A percentile compares a stretch with the other conserved stretches of the same genome.
These are phyloP conservation scores for Hippocampus kuda DNA, from an alignment of 2,797 vertebrate genomes.

Conservation along the genomic window DNA sequence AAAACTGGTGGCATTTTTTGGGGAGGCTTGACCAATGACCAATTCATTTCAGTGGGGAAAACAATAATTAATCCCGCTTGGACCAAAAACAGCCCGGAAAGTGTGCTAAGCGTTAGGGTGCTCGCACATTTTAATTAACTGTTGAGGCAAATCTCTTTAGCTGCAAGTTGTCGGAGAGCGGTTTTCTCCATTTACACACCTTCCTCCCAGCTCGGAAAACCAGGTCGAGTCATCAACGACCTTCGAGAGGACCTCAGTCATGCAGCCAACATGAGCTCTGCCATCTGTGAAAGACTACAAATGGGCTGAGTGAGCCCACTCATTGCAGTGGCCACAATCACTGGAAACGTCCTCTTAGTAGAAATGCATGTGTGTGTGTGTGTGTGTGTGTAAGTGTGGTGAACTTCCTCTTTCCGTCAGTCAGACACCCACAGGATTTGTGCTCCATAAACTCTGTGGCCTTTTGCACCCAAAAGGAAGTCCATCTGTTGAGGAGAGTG, in stretches of 20 bases:
- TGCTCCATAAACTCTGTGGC: conserved; percentile 58
- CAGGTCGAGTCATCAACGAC: conserved; percentile 46
- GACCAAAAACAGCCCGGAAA: neutral
- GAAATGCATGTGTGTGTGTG: neutral
- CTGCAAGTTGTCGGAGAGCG: conserved; percentile 18
- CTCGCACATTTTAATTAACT: conserved; percentile 14
- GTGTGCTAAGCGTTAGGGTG: neutral
- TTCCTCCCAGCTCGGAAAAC: conserved; percentile 30
- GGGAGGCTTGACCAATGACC: neutral
- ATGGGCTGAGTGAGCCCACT: conserved; percentile 25
- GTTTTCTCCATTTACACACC: conserved; percentile 38
- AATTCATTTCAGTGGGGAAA: neutral
- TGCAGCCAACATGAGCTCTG: conserved; percentile 34
- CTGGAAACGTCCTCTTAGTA: conserved; percentile 21
- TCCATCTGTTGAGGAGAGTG: conserved; percentile 55
- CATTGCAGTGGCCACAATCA: conserved; percentile 30
- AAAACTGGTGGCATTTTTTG: neutral
- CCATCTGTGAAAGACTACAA: conserved; percentile 45
- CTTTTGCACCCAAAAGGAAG: conserved; percentile 57
- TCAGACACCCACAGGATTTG: conserved; percentile 59
- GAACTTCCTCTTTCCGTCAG: conserved; percentile 39
- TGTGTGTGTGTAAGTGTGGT: conserved; percentile 8
- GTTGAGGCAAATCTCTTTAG: conserved; percentile 8
- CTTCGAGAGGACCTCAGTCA: conserved; percentile 11
- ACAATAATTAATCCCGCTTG: neutral